phyloP scores from a whole-genome alignment of 1,140 invertebrate species.

The Meloidogyne chitwoodi region DNA sequence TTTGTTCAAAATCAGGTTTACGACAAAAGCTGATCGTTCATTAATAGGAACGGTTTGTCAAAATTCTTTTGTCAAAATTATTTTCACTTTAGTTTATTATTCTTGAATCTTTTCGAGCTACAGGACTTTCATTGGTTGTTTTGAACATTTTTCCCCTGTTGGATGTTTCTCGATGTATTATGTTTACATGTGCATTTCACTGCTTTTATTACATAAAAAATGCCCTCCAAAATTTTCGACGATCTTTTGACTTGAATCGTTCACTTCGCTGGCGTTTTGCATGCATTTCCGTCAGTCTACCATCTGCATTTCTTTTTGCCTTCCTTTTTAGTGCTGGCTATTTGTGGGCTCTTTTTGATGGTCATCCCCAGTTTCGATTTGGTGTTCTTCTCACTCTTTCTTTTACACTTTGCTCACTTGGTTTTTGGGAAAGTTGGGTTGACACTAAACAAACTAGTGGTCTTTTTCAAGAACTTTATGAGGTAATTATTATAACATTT shows the following conservation, averaged over 20 bases:
- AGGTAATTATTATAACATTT: slow-evolving; percentile 22
- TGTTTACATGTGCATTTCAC: slow-evolving; percentile 30
- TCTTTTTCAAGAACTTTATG: slow-evolving; percentile 39
- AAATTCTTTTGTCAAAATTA: neutral
- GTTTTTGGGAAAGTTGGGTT: slow-evolving; percentile 54
- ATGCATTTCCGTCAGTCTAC: slow-evolving; percentile 21
- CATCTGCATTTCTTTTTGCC: slow-evolving; percentile 18
- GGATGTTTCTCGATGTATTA: slow-evolving; percentile 43
- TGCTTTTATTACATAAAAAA: slow-evolving; percentile 30
- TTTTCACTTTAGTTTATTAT: slow-evolving; percentile 30
- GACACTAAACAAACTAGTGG: slow-evolving; percentile 30
- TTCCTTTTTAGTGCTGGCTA: slow-evolving; percentile 18
- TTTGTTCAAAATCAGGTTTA: slow-evolving; percentile 9
- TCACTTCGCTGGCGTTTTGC: slow-evolving; percentile 6
- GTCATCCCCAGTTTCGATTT: neutral
- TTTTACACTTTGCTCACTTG: slow-evolving; percentile 43
- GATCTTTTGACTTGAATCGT: slow-evolving; percentile 1
- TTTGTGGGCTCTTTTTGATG: slow-evolving; percentile 25
- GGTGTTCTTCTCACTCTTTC: slow-evolving; percentile 27
- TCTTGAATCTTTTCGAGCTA: slow-evolving; percentile 43
- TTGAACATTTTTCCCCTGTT: slow-evolving; percentile 47
- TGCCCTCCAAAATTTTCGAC: slow-evolving; percentile 18
- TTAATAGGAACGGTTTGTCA: neutral
- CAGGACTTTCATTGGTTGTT: slow-evolving; percentile 42
- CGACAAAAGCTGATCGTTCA: slow-evolving; percentile 7